Conservation (phyloP, 2,797 vertebrate species). For the Miichthys miiuy region DNA sequence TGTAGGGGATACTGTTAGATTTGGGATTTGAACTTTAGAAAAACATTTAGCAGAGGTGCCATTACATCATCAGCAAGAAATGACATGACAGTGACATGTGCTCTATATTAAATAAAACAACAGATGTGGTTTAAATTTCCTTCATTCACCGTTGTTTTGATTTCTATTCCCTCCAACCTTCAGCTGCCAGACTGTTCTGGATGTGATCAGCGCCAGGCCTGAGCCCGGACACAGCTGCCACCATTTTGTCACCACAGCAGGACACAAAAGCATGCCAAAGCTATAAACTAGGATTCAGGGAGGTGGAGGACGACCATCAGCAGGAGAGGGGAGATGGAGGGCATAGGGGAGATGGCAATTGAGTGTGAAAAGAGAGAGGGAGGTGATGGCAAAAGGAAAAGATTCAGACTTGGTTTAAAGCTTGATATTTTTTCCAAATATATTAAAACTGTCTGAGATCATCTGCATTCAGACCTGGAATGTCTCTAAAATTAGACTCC, state of each 20-base stretch:
- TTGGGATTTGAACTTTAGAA: not conserved
- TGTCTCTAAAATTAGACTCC: slow-evolving; percentile 32
- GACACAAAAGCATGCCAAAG: slow-evolving; percentile 72
- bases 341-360: slow-evolving; percentile 37
- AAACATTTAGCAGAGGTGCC: not conserved
- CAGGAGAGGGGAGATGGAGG: slow-evolving; percentile 31
- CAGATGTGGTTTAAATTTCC: slow-evolving; percentile 15
- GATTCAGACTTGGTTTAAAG: slow-evolving; percentile 2
- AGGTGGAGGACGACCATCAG: slow-evolving; percentile 47
- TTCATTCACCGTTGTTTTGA: slow-evolving; percentile 3
- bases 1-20: not conserved
- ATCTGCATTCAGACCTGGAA: slow-evolving; percentile 1
- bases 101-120: not conserved
- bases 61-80: not conserved
- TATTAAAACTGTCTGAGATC: not conserved
- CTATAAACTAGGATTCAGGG: slow-evolving; percentile 58
- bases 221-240: slow-evolving; percentile 73
- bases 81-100: not conserved
- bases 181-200: slow-evolving; percentile 54
- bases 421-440: not conserved
- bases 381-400: slow-evolving; percentile 9
- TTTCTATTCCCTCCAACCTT: slow-evolving; percentile 25
- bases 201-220: slow-evolving; percentile 65
- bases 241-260: slow-evolving; percentile 83
- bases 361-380: slow-evolving; percentile 38